Conservation (phyloP, 2,888 invertebrate genomes). For the Masnerella sp. region DNA sequence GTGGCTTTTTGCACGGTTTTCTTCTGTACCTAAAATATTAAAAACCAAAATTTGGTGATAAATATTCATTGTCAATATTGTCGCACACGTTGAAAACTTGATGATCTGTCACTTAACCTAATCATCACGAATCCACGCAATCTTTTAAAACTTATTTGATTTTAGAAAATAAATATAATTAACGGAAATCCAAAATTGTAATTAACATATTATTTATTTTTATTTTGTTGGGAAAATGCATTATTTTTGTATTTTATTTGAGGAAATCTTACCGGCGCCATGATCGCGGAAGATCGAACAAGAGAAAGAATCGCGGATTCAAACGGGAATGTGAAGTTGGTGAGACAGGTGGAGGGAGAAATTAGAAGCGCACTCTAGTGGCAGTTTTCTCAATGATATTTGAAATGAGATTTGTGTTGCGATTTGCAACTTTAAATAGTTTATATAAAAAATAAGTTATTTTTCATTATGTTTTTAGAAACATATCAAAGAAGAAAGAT, state of each 20-base stretch:
- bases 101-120: neutral
- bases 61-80: neutral
- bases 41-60: neutral
- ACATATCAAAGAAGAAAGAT: no score
- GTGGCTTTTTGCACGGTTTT: slow-evolving; percentile 67
- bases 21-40: slow-evolving; percentile 68
- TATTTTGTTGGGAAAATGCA: neutral
- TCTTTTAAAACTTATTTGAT: neutral
- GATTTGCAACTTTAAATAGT: no score
- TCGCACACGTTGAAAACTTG: slow-evolving; percentile 2
- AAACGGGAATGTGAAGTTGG: no score
- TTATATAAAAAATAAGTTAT: no score
- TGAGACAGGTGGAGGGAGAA: no score
- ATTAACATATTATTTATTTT: neutral
- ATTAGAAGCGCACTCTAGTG: no score
- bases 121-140: neutral
- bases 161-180: neutral
- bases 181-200: no score
- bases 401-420: no score
- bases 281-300: slow-evolving; percentile 64
- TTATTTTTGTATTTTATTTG: slow-evolving; percentile 29
- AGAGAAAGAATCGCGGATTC: slow-evolving; percentile 65
- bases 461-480: no score
- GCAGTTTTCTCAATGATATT: no score
- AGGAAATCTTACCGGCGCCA: slow-evolving; percentile 71